Base-by-base conservation (phyloP, 2,888 invertebrate species). In the Charanyca ferruginea region DNA sequence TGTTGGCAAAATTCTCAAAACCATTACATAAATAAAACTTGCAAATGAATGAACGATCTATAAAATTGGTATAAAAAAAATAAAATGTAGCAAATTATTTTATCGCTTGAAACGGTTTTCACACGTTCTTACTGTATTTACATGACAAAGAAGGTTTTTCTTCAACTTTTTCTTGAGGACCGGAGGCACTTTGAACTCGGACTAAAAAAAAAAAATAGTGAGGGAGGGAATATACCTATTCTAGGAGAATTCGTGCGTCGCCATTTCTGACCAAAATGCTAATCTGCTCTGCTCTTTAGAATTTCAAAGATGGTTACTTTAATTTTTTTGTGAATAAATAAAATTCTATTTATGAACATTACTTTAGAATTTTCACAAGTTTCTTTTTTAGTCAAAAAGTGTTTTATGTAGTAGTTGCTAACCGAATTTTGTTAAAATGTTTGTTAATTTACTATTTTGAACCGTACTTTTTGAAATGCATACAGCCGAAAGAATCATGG, bases 61-160 rank as follows among this genome's bases (percentile, higher is more conserved):
- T 16, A 51, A 77, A 65, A 44, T 28, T 54, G 32, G 8, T 18
- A 23, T 16, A 55, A 58, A 66, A 78, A 62, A 23, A 22, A 35
- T 67, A 35, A 62, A 47, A 60, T 48, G 44, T 20, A 48, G 38
- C 54, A 68, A 68, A 73, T 61, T 45, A 68, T 63, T 78, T 64
- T 60, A 77, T 58, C 44, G 49, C 66, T 57, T 16, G 44, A 41
- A 78, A 61, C 44, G 52, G 11, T 77, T 72, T 63, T 64, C 47
- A 65, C 64, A 78, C 65, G 41, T 73, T 44, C 44, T 41, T 54
- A 60, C 38, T 60, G 13, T 60, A 74, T 79, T 66, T 62, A 66
- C 75, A 79, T 74, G 47, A 81, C 59, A 81, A 81, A 78, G 44
- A 28, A 59, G 52, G 70, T 65, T 79, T 64, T 47, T 22, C 45